Conservation (phyloP, 2,797 vertebrate genomes). For the Notolepis coatsorum region DNA sequence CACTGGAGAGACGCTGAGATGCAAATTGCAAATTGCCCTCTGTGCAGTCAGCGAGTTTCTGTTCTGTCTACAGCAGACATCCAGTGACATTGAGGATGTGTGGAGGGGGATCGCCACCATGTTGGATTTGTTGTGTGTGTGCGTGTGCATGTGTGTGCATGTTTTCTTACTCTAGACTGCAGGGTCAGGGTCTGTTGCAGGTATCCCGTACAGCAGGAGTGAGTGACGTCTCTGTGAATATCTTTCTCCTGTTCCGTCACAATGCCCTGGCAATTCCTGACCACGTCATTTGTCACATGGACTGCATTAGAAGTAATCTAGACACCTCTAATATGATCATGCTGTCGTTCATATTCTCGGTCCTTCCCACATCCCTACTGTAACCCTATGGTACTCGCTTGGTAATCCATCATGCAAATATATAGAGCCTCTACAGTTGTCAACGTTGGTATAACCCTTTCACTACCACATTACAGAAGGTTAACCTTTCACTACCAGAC, state of each 20-base stretch:
- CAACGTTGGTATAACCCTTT: too few species aligned
- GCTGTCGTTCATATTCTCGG: constrained; percentile 50
- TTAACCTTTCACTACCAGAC: too few species aligned
- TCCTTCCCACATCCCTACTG: constrained; percentile 15
- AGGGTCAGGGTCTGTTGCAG: constrained; percentile 1
- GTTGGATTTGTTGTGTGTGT: not conserved
- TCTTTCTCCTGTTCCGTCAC: constrained; percentile 40
- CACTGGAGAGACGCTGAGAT: not conserved
- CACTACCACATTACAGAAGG: too few species aligned
- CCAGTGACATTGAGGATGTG: not conserved
- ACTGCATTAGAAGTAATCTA: constrained; percentile 41
- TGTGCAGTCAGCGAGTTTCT: not conserved
- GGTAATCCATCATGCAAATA: constrained; percentile 54
- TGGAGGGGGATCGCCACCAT: not conserved
- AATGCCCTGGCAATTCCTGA: constrained; percentile 13
- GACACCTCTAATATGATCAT: constrained; percentile 43
- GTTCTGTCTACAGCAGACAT: not conserved
- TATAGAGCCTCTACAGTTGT: too few species aligned
- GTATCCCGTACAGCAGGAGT: constrained; percentile 40
- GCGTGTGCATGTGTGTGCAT: not conserved
- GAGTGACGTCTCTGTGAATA: constrained; percentile 56
- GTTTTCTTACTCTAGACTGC: not conserved
- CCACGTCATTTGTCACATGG: constrained; percentile 51
- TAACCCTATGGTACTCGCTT: constrained; percentile 32
- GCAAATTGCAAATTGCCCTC: constrained; percentile 1